Evolutionary conservation across 2,888 invertebrate genomes (phyloP).

Genomic region (Baronia brevicornis): DNA sequence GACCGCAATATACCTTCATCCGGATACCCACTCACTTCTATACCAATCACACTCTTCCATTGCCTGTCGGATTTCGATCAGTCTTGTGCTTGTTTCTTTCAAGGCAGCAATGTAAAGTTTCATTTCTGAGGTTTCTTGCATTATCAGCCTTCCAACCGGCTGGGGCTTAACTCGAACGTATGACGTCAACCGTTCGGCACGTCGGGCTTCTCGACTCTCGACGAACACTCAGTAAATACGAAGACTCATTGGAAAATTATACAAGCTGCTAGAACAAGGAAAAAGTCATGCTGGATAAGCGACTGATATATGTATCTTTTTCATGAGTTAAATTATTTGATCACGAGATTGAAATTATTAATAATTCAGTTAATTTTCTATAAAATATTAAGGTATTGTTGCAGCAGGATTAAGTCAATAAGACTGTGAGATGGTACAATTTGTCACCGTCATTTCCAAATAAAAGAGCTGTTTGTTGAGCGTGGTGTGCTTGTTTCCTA

Average conservation of each 20-base stretch:
- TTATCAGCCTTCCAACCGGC: constrained; percentile 30
- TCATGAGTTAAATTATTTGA: neutral
- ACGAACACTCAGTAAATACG: constrained; percentile 57
- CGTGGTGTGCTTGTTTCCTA: constrained; percentile 55
- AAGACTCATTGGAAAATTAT: constrained; percentile 60
- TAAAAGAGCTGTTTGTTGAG: constrained; percentile 50
- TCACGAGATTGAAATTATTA: too few relatives aligned
- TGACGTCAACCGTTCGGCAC: constrained; percentile 73
- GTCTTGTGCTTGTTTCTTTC: constrained; percentile 18
- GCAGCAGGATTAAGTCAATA: too few relatives aligned
- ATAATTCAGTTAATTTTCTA: too few relatives aligned
- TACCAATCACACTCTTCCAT: constrained; percentile 37
- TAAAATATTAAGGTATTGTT: too few relatives aligned
- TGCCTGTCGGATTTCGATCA: constrained; percentile 30
- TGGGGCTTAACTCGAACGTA: constrained; percentile 57
- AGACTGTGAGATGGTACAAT: constrained; percentile 8
- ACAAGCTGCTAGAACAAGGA: constrained; percentile 42
- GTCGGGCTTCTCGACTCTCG: constrained; percentile 68
- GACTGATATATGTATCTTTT: constrained; percentile 12
- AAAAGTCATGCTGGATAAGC: constrained; percentile 30
- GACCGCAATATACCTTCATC: constrained; percentile 68
- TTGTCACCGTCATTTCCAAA: constrained; percentile 24
- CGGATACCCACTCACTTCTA: constrained; percentile 32
- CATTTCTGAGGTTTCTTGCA: constrained; percentile 18
- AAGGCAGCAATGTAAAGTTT: constrained; percentile 40